A percentile compares a stretch with the other conserved stretches of the same genome.
phyloP scores from a whole-genome alignment of 2,888 invertebrate genomes.

The Ennomos quercinarius region DNA sequence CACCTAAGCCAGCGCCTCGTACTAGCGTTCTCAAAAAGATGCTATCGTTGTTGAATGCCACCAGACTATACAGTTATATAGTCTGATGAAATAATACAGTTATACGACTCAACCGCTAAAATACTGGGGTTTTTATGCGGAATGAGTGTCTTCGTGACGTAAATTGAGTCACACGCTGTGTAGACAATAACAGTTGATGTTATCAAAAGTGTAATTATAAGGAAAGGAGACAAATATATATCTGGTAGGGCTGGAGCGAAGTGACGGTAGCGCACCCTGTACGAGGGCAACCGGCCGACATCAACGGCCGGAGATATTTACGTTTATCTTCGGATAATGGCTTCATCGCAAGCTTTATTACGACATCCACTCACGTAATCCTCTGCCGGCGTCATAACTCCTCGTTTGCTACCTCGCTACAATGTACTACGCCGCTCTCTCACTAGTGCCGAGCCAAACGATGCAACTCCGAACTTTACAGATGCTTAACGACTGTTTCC shows the following conservation, averaged over 20 bases:
- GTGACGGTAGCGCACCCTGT: conserved; percentile 23
- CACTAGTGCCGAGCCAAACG: conserved; percentile 59
- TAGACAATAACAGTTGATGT: conserved; percentile 47
- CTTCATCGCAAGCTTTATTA: conserved; percentile 86
- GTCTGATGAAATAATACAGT: conserved; percentile 32
- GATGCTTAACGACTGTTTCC: conserved; percentile 34
- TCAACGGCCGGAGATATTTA: conserved; percentile 81
- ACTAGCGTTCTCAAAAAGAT: conserved; percentile 46
- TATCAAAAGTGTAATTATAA: conserved; percentile 55
- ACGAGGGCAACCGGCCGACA: conserved; percentile 59
- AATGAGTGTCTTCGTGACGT: conserved; percentile 19
- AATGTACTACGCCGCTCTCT: conserved; percentile 78
- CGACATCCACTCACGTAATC: conserved; percentile 86
- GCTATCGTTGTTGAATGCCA: conserved; percentile 38
- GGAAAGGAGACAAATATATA: conserved; percentile 52
- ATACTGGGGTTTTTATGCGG: conserved; percentile 12
- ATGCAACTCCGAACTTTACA: conserved; percentile 52
- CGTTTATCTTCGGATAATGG: conserved; percentile 85
- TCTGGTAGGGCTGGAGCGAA: conserved; percentile 33
- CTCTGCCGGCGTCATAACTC: conserved; percentile 83
- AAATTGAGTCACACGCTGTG: conserved; percentile 37
- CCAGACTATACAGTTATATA: conserved; percentile 25
- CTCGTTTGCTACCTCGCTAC: conserved; percentile 81
- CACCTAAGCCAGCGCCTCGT: conserved; percentile 48
- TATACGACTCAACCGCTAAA: conserved; percentile 15